Conservation (phyloP, 1,140 invertebrate species). For the Plectrocnemia conspersa region DNA sequence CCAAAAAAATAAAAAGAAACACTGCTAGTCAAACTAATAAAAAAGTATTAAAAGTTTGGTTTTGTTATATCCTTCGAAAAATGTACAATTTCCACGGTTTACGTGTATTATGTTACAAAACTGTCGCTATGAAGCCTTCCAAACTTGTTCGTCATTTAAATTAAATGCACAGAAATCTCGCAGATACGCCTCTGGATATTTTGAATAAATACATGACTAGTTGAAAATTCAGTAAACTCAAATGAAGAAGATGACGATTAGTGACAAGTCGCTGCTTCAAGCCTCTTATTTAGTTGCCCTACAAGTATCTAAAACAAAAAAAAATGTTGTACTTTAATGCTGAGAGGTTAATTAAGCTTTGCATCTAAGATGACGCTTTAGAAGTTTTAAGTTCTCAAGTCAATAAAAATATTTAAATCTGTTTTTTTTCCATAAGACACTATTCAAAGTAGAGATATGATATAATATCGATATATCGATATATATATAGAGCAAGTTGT, state of each 20-base stretch:
- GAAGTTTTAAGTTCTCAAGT: slow-evolving; percentile 3
- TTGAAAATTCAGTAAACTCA: too few species aligned
- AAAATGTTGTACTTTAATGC: neutral
- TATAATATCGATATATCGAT: neutral
- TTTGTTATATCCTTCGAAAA: too few species aligned
- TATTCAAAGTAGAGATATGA: slow-evolving; percentile 1
- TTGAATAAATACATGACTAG: too few species aligned
- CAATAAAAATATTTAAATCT: neutral
- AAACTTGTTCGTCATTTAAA: too few species aligned
- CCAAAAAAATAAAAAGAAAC: too few species aligned
- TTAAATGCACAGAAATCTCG: too few species aligned
- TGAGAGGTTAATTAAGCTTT: slow-evolving; percentile 4
- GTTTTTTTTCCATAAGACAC: neutral
- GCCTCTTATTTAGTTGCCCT: slow-evolving; percentile 9
- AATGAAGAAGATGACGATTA: neutral
- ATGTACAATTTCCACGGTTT: too few species aligned
- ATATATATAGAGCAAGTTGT: neutral
- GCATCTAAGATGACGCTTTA: neutral
- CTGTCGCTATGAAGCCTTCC: too few species aligned
- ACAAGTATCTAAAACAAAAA: slow-evolving; percentile 5
- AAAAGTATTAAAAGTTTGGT: too few species aligned
- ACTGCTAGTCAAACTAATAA: too few species aligned
- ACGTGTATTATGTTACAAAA: too few species aligned
- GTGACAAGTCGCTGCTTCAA: neutral
- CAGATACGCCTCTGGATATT: too few species aligned